A percentile compares a stretch with the other conserved stretches of the same genome.
Conservation (phyloP, 2,113 vertebrate genomes). For the Laterallus jamaicensis region DNA sequence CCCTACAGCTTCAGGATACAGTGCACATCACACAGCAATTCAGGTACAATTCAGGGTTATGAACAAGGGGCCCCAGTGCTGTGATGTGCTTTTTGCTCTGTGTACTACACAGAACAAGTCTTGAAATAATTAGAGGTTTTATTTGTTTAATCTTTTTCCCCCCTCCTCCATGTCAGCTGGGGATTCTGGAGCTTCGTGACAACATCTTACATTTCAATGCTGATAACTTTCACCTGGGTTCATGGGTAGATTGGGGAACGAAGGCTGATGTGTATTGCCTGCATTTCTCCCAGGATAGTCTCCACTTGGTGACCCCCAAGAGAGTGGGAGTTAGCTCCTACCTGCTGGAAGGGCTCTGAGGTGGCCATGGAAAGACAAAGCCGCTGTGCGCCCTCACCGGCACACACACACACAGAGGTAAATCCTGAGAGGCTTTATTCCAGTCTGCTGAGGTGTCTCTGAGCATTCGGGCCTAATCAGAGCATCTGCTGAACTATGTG, state of each 20-base stretch:
- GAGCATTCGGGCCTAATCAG: not conserved
- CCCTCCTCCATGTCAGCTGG: not conserved
- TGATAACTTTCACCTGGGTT: not conserved
- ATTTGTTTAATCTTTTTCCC: not conserved
- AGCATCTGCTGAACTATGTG: not conserved
- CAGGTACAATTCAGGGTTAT: not conserved
- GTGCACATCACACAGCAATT: not conserved
- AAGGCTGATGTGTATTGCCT: not conserved
- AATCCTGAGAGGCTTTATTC: not conserved
- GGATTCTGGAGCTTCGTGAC: not conserved
- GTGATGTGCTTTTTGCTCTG: not conserved
- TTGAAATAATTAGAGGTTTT: not conserved
- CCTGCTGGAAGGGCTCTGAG: not conserved
- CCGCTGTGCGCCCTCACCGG: not conserved
- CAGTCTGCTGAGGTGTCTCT: not conserved
- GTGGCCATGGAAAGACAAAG: too few species aligned
- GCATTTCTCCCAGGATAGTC: not conserved
- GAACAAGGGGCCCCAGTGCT: not conserved
- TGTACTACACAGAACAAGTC: not conserved
- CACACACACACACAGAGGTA: not conserved
- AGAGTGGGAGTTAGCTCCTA: not conserved
- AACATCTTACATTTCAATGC: rapidly evolving
- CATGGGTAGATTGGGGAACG: not conserved
- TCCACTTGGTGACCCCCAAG: not conserved
- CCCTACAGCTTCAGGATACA: not conserved